These are phyloP conservation scores for Sarotherodon lohbergeri DNA, from an alignment of 2,113 vertebrate species.

Conservation along the genomic window DNA sequence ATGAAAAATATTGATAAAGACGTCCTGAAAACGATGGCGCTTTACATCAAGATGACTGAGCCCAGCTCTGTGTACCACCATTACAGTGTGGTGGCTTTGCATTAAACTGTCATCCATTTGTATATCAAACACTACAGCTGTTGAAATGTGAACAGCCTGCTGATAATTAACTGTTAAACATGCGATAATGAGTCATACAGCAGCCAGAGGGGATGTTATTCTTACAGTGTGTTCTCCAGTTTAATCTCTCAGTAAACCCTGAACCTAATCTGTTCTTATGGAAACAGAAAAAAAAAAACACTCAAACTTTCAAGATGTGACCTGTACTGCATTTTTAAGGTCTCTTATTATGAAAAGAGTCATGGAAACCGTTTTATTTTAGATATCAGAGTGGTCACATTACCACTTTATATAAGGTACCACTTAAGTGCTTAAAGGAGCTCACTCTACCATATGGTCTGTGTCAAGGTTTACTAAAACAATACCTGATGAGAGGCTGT, in stretches of 20 bases:
- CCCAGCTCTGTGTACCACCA: neutral
- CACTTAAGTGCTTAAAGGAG: neutral
- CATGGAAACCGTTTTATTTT: neutral
- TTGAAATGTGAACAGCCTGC: neutral
- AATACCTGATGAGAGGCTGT: neutral
- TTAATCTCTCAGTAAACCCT: neutral
- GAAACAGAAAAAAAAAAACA: neutral
- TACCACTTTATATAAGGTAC: neutral
- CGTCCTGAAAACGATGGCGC: neutral
- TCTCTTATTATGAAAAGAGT: neutral
- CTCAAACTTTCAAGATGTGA: neutral
- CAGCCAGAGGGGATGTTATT: neutral
- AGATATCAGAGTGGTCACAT: neutral
- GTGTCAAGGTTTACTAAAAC: neutral
- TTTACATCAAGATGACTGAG: neutral
- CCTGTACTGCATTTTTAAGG: neutral
- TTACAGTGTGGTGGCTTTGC: neutral
- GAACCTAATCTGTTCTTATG: neutral
- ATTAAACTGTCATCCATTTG: neutral
- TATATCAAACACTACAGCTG: neutral
- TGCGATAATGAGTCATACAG: constrained; percentile 14
- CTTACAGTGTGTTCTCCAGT: neutral
- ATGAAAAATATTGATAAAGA: neutral
- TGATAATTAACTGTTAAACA: neutral
- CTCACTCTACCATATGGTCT: neutral